Evolutionary conservation across 2,888 invertebrate genomes (phyloP).

Genomic region (Ectemnius lituratus): DNA sequence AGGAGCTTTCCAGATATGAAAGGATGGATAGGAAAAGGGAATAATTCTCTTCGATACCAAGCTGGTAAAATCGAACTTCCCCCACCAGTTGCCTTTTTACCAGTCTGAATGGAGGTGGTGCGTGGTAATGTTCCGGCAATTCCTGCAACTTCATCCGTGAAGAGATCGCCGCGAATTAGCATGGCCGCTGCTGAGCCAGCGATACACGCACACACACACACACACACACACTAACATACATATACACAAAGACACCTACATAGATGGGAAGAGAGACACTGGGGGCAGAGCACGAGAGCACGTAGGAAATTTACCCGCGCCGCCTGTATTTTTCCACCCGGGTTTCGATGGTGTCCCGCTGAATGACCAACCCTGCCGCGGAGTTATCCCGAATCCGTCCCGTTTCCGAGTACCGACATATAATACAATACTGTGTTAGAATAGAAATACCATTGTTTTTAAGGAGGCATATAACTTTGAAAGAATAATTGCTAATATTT

Average conservation of each 20-base stretch:
- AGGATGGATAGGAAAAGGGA: neutral
- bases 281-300: constrained; percentile 31
- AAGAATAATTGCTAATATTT: no score
- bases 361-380: constrained; percentile 12
- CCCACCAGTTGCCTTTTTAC: neutral
- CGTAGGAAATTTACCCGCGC: constrained; percentile 65
- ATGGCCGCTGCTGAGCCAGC: constrained; percentile 46
- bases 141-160: constrained; percentile 43
- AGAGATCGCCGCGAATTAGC: constrained; percentile 48
- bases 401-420: neutral
- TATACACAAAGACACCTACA: no score
- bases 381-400: constrained; percentile 27
- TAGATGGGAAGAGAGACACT: constrained; percentile 4
- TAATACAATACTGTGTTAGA: neutral
- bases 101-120: constrained; percentile 3
- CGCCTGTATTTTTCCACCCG: constrained; percentile 55
- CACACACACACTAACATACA: no score
- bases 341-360: constrained; percentile 37
- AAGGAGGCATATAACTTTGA: no score
- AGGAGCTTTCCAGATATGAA: no score
- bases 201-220: no score
- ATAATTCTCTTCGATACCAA: constrained; percentile 5
- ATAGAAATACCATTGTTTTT: no score
- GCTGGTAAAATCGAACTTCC: no score
- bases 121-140: constrained; percentile 22